phyloP scores from a whole-genome alignment of 2,797 vertebrate genomes.

The Enteromius argenteus region DNA sequence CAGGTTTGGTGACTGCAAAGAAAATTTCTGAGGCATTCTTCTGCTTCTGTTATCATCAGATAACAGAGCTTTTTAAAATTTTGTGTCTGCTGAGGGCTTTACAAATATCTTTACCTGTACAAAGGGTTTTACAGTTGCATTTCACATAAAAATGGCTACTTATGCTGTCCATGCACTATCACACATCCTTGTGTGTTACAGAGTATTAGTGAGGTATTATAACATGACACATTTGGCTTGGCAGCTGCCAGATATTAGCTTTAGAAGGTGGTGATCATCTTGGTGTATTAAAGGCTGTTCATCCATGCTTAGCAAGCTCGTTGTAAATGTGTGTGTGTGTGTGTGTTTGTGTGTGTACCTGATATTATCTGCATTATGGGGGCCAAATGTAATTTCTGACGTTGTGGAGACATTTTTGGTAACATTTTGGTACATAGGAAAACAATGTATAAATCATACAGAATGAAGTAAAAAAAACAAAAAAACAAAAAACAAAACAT shows the following conservation, averaged over 20 bases:
- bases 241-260: constrained; percentile 3
- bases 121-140: not conserved
- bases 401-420: not conserved
- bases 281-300: constrained; percentile 18
- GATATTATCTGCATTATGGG: not conserved
- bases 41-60: not conserved
- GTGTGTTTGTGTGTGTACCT: not conserved
- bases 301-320: constrained; percentile 5
- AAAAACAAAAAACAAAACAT: too few species aligned
- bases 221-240: constrained; percentile 20
- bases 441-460: not conserved
- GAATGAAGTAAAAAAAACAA: not conserved
- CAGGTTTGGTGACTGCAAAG: constrained; percentile 12
- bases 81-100: not conserved
- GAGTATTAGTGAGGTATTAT: constrained; percentile 28
- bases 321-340: not conserved
- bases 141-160: not conserved
- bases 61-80: not conserved
- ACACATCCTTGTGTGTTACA: constrained; percentile 5
- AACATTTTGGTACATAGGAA: not conserved
- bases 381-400: not conserved
- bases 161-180: not conserved
- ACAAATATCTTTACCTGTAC: not conserved
- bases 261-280: constrained; percentile 29
- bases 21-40: constrained; percentile 9